Conservation (phyloP, 1,140 invertebrate genomes). For the Rhopalosiphum padi region DNA sequence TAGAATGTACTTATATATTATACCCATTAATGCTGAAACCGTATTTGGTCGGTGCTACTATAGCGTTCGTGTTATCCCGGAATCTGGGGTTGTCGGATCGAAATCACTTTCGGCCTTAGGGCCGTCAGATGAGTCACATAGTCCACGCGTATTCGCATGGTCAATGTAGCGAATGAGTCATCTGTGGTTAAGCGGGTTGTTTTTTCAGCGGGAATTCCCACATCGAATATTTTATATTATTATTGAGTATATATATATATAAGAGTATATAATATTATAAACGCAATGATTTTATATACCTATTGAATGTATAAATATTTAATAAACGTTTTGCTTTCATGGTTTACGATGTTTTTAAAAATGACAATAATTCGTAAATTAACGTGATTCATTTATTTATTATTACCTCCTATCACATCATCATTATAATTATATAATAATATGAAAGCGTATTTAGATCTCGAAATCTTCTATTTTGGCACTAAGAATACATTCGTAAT, state of each 20-base stretch:
- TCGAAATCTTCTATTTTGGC: not conserved
- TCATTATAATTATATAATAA: not conserved
- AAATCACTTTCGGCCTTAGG: constrained; percentile 44
- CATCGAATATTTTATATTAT: not conserved
- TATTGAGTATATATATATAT: not conserved
- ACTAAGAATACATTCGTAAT: not conserved
- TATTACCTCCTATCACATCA: not conserved
- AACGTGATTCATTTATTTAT: not conserved
- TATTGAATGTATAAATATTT: not conserved
- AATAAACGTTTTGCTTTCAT: not conserved
- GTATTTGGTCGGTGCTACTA: not conserved
- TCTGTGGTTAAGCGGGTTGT: not conserved
- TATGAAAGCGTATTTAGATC: constrained; percentile 23
- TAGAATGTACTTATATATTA: not conserved
- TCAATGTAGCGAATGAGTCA: not conserved
- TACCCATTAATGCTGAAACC: not conserved
- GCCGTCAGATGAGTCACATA: constrained; percentile 34
- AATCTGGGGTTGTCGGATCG: constrained; percentile 37
- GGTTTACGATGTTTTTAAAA: not conserved
- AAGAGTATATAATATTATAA: no score
- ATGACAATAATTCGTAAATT: not conserved
- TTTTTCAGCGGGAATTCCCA: not conserved
- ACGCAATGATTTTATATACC: no score
- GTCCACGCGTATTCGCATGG: not conserved
- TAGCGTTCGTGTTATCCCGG: not conserved